Evolutionary conservation across 2,797 vertebrate species (phyloP).

Genomic region (Mormyrus hasselquistii): DNA sequence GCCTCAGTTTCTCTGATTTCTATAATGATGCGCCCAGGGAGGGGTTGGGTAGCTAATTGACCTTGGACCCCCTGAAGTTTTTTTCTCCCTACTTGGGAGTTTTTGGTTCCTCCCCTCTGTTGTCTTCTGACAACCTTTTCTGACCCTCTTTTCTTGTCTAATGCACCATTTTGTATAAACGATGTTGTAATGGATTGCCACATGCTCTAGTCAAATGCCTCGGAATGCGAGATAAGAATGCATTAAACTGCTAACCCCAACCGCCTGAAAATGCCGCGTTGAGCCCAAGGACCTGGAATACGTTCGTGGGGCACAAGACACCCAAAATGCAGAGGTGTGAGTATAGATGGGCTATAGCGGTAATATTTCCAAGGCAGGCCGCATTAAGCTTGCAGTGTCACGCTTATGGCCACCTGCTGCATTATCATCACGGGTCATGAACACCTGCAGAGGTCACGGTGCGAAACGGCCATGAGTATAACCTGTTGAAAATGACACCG

Average conservation of each 20-base stretch:
- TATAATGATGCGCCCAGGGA: background rate
- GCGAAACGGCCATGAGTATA: background rate
- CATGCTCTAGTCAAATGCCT: background rate
- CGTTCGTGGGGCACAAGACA: background rate
- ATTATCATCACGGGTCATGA: background rate
- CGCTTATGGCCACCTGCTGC: background rate
- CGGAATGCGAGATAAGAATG: background rate
- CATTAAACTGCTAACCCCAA: background rate
- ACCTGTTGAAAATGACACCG: background rate
- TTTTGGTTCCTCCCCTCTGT: background rate
- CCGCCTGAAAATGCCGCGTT: background rate
- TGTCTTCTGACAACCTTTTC: background rate
- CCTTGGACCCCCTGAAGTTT: background rate
- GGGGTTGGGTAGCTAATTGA: background rate
- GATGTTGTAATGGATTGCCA: background rate
- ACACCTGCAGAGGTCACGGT: background rate
- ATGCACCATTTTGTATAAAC: background rate
- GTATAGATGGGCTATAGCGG: background rate
- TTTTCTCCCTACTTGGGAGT: background rate
- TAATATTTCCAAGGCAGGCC: background rate
- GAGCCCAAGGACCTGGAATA: background rate
- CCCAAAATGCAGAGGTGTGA: background rate
- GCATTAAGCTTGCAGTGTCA: background rate
- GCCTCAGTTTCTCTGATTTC: background rate
- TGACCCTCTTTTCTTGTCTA: background rate